Percentiles rank a stretch among this genome's conserved stretches.
Conservation (phyloP, 2,888 invertebrate genomes). For the Sepioteuthis lessoniana region DNA sequence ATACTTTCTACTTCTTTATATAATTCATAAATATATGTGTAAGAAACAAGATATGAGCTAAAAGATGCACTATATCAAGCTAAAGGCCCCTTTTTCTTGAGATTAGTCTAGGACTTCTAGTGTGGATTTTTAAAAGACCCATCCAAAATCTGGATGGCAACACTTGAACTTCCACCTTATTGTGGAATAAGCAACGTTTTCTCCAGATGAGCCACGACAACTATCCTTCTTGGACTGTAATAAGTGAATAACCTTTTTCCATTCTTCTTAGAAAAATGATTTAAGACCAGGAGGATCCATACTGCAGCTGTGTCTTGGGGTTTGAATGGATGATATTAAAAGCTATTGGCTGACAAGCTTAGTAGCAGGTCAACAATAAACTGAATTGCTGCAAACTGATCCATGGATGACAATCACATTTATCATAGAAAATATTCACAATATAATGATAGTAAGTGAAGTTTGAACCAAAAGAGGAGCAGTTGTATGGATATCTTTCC, state of each 20-base stretch:
- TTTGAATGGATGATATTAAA: constrained; percentile 9
- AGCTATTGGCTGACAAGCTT: constrained; percentile 14
- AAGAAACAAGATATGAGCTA: too few relatives aligned
- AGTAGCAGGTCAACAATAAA: neutral
- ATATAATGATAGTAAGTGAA: neutral
- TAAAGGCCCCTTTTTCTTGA: too few relatives aligned
- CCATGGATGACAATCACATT: neutral
- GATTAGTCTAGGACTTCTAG: too few relatives aligned
- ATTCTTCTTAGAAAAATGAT: neutral
- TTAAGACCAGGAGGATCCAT: neutral
- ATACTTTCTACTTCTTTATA: too few relatives aligned
- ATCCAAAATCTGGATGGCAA: neutral
- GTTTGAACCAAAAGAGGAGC: neutral
- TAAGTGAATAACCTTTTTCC: neutral
- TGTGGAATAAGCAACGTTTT: neutral
- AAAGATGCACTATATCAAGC: too few relatives aligned
- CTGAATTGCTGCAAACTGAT: neutral
- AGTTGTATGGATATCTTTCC: neutral
- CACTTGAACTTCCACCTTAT: neutral
- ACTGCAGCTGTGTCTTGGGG: neutral
- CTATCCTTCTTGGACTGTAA: neutral
- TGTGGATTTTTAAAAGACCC: too few relatives aligned
- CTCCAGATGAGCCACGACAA: neutral
- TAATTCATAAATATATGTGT: too few relatives aligned
- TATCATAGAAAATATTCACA: neutral